Evolutionary conservation across 2,888 invertebrate species (phyloP), one percentile per base, ranked within the genome.

Genomic region (Melanophora roralis): DNA sequence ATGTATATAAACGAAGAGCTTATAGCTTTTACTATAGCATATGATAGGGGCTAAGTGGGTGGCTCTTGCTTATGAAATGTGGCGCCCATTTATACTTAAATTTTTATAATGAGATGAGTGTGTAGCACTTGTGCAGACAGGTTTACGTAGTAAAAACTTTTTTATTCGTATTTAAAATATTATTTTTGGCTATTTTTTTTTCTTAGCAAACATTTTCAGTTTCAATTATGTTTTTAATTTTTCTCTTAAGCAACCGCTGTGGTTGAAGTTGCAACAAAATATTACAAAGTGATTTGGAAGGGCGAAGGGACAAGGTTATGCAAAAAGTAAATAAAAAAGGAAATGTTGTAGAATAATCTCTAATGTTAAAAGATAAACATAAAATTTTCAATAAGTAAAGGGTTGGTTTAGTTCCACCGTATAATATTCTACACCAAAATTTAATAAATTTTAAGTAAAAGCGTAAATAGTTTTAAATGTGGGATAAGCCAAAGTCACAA

Each of bases 171-270:
- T 34, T 32, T 32, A 3, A 8, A 12, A 2, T 55, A 23, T 53
- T 2, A 7, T 0, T 51, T 51, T 27, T 51, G 6, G 7, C 1
- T 23, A 16, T 19, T 57, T 47, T 34, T 5, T 2, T 23, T n/a
- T 32, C 51, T 45, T n/a, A 9, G 40, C 11, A 16, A 57, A 57
- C 11, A 59, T 74, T 47, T 67, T 74, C 59, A 67, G 43, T 75
- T 74, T 60, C 43, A 75, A 60, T 75, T 68, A 55, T 34, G 12
- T 40, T 53, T 53, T 69, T 47, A 59, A 51, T 53, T 64, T 67
- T 69, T 49, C 19, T 19, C 23, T 8, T 6, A 4, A 64, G 49
- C 7, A 21, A 19, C 1, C 14, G 5, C 8, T 27, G 6, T 49
- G 64, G 19, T 62, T 8, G 34, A n/a, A n/a, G n/a, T 36, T 38